These are phyloP conservation scores for Aquatica leii DNA, from an alignment of 2,888 invertebrate species.

Conservation along the genomic window DNA sequence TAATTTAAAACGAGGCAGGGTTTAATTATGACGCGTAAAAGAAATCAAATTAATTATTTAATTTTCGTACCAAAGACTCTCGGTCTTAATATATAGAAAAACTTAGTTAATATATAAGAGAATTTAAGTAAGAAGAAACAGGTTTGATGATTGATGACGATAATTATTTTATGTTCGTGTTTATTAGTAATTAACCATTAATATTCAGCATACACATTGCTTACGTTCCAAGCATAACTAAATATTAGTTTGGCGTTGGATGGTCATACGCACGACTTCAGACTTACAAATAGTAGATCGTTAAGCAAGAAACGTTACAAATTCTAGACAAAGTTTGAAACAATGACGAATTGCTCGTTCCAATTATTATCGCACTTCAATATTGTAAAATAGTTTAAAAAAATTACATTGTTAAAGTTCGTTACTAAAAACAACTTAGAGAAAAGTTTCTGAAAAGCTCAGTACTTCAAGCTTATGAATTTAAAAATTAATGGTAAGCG, in stretches of 20 bases:
- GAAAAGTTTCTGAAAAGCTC: too few relatives aligned
- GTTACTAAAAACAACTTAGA: too few relatives aligned
- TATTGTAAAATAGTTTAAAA: too few relatives aligned
- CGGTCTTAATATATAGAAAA: too few relatives aligned
- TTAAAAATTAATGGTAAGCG: too few relatives aligned
- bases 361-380: neutral
- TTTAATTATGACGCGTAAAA: too few relatives aligned
- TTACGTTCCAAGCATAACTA: conserved; percentile 32
- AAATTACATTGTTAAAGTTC: too few relatives aligned
- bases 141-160: conserved; percentile 36
- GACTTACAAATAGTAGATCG: conserved; percentile 33
- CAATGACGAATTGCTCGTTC: conserved; percentile 12
- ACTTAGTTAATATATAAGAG: too few relatives aligned
- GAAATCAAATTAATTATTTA: too few relatives aligned
- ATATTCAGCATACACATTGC: conserved; percentile 40
- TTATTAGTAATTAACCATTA: conserved; percentile 43
- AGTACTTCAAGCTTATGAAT: too few relatives aligned
- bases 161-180: conserved; percentile 42
- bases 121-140: conserved; percentile 10
- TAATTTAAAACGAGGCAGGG: too few relatives aligned
- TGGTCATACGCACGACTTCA: conserved; percentile 33
- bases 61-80: too few relatives aligned
- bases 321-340: conserved; percentile 9
- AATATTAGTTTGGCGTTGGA: conserved; percentile 22
- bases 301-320: conserved; percentile 17